Conservation (phyloP, 2,888 invertebrate genomes). For the Tiliacea aurago region DNA sequence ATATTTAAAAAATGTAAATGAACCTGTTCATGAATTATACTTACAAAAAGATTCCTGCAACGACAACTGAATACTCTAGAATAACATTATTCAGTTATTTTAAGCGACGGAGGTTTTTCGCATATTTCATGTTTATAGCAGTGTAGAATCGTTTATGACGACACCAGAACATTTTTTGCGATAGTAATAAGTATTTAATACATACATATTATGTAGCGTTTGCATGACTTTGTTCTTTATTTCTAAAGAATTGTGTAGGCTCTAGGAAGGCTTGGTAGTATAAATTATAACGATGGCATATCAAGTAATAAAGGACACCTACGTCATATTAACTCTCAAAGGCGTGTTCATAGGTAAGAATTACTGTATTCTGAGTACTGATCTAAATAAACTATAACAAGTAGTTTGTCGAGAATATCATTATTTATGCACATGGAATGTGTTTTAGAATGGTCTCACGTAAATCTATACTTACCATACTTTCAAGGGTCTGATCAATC, state of each 20-base stretch:
- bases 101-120: conserved; percentile 50
- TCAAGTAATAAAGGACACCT: conserved; percentile 21
- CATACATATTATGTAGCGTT: background rate
- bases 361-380: conserved; percentile 15
- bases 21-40: conserved; percentile 44
- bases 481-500: conserved; percentile 14
- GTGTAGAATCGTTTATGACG: conserved; percentile 34
- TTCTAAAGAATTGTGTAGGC: conserved; percentile 7
- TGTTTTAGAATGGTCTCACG: conserved; percentile 22
- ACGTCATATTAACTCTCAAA: conserved; percentile 21
- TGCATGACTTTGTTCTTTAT: conserved; percentile 33
- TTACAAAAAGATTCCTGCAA: conserved; percentile 18
- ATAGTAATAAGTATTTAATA: background rate
- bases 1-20: conserved; percentile 52
- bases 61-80: conserved; percentile 32
- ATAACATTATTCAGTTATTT: conserved; percentile 45
- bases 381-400: background rate
- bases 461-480: conserved; percentile 13
- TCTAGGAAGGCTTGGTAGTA: conserved; percentile 3
- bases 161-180: conserved; percentile 43
- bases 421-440: conserved; percentile 10
- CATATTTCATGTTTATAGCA: conserved; percentile 51
- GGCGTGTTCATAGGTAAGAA: background rate
- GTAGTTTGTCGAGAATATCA: background rate
- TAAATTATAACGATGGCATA: background rate